phyloP scores from a whole-genome alignment of 2,888 invertebrate genomes.

The Meghimatium bilineatum region DNA sequence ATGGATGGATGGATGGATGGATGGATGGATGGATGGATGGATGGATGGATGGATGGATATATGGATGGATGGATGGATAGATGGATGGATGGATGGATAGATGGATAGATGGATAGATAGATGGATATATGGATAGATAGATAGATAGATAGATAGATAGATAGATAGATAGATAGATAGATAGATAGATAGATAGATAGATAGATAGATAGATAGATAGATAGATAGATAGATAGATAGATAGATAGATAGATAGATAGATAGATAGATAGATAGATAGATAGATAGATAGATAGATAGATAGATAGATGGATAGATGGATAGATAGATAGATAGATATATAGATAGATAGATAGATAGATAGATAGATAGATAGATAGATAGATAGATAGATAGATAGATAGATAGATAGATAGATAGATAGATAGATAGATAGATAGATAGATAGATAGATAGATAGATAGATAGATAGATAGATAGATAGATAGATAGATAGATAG shows the following conservation, averaged over 20 bases:
- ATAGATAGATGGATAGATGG: too few relatives aligned
- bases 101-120: too few relatives aligned
- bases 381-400: slow-evolving; percentile 10
- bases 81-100: too few relatives aligned
- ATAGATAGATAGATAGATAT: too few relatives aligned
- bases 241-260: not conserved
- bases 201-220: not conserved
- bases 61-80: too few relatives aligned
- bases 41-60: too few relatives aligned
- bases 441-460: slow-evolving; percentile 8
- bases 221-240: not conserved
- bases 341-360: slow-evolving; percentile 16
- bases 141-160: too few relatives aligned
- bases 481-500: slow-evolving; percentile 14
- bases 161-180: too few relatives aligned
- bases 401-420: slow-evolving; percentile 11
- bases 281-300: slow-evolving; percentile 2
- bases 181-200: too few relatives aligned
- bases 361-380: slow-evolving; percentile 14
- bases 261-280: not conserved
- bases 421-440: slow-evolving; percentile 8
- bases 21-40: too few relatives aligned
- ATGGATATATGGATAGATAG: too few relatives aligned
- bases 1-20: too few relatives aligned
- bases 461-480: slow-evolving; percentile 11